Percentiles rank a stretch among this genome's conserved stretches.
phyloP scores from a whole-genome alignment of 1,140 invertebrate genomes.

The Bombus superbus region DNA sequence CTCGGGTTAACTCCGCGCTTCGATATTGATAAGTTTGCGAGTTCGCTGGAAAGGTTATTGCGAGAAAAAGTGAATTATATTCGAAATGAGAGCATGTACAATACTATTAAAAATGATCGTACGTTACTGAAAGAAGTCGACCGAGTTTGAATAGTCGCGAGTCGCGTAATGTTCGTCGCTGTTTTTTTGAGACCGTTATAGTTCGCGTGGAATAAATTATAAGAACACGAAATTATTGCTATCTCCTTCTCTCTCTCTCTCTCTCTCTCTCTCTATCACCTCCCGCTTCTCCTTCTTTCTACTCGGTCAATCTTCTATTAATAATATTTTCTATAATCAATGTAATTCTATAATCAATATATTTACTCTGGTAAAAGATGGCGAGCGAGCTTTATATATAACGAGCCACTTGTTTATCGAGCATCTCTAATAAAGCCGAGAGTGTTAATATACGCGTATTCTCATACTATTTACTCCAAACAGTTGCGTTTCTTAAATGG shows the following conservation, averaged over 20 bases:
- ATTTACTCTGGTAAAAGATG: background rate
- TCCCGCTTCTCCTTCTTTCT: background rate
- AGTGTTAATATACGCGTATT: background rate
- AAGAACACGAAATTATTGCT: background rate
- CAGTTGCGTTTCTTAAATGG: background rate
- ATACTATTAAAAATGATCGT: background rate
- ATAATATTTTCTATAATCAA: background rate
- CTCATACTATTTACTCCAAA: too few relatives aligned
- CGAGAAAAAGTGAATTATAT: background rate
- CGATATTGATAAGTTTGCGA: background rate
- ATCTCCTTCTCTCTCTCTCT: background rate
- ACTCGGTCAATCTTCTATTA: background rate
- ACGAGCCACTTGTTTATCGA: constrained; percentile 12
- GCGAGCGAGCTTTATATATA: background rate
- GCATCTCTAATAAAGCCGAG: background rate
- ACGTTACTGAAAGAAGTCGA: background rate
- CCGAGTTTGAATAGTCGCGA: too few relatives aligned
- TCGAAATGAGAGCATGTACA: too few relatives aligned
- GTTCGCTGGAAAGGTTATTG: background rate
- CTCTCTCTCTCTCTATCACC: too few relatives aligned
- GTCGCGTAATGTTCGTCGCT: too few relatives aligned
- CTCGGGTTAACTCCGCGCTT: background rate
- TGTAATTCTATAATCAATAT: background rate
- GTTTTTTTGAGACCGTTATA: too few relatives aligned
- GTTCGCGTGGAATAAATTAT: background rate